Evolutionary conservation across 2,797 vertebrate species (phyloP), one percentile per base, ranked within the genome.

Genomic region (Thamnophis elegans): DNA sequence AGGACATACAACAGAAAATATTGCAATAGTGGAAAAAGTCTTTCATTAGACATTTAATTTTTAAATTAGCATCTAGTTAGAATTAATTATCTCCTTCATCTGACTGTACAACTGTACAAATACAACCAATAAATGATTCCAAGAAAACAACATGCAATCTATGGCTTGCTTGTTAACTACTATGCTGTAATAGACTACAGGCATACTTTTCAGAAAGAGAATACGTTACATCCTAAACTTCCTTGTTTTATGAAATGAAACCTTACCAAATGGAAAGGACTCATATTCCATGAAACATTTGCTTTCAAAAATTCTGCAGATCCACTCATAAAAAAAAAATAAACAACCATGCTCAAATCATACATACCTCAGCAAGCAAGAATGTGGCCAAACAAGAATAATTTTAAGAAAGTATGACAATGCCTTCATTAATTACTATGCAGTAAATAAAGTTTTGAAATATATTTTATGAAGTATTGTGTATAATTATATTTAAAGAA

Each of bases 321-420:
- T 53, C 32, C 20, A 54, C 4, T 73, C 86, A 92, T 86, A 51
- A 82, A 90, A 87, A 90, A 90, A 58, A 51, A 87, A 73, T 16
- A 78, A 82, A 62, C 12, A 78, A 78, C 10, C 73, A 47, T 11
- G 65, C 58, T 85, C 92, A 92, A 92, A n/a, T 51, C 18, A 47
- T 1, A 68, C 0, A 0, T 26, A 7, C 42, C 55, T 25, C 7
- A 28, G 42, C 55, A 78, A 5, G 93, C 12, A 53, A 82, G 5
- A n/a, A 88, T 93, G 87, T 51, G 25, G 13, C 91, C 88, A 18
- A 0, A 0, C 20, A 89, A 93, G 92, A 92, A 18, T 89, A 90
- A 95, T 65, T 96, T 73, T 11, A 94, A 96, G 22, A 25, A 65
- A 55, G 9, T 58, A 68, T 91, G 89, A 73, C 65, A 59, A 85